A percentile compares a stretch with the other conserved stretches of the same genome.
Evolutionary conservation across 2,113 vertebrate genomes (phyloP).

Genomic region (Syngnathus scovelli): DNA sequence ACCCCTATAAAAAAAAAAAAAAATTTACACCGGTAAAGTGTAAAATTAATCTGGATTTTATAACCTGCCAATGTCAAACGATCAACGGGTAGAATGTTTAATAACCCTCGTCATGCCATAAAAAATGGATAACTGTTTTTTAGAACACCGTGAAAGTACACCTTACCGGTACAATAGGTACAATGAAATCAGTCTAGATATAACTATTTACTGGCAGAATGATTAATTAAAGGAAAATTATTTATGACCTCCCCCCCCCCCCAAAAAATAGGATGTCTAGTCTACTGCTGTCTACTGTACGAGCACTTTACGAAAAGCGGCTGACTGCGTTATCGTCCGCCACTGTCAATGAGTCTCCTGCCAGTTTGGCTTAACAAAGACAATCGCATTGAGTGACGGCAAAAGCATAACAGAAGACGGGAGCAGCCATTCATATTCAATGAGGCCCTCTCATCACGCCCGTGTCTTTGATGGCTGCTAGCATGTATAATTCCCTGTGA

Average conservation of each 20-base stretch:
- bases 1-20: no score
- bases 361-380: constrained; percentile 56
- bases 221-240: background rate
- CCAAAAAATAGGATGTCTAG: no score
- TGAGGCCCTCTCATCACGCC: constrained; percentile 49
- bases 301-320: no score
- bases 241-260: background rate
- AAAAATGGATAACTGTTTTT: no score
- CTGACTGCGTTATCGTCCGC: background rate
- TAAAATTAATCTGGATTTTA: no score
- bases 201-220: background rate
- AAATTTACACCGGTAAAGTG: no score
- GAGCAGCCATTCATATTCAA: constrained; percentile 57
- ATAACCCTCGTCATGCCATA: no score
- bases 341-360: constrained; percentile 45
- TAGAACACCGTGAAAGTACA: no score
- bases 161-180: no score
- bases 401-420: constrained; percentile 31
- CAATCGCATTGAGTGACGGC: constrained; percentile 36
- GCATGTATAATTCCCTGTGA: constrained; percentile 66
- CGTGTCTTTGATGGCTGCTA: constrained; percentile 57
- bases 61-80: no score
- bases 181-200: no score
- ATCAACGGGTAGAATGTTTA: no score
- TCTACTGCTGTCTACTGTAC: background rate